Base-by-base conservation (phyloP, 2,888 invertebrate species). In the Volucella inanis region DNA sequence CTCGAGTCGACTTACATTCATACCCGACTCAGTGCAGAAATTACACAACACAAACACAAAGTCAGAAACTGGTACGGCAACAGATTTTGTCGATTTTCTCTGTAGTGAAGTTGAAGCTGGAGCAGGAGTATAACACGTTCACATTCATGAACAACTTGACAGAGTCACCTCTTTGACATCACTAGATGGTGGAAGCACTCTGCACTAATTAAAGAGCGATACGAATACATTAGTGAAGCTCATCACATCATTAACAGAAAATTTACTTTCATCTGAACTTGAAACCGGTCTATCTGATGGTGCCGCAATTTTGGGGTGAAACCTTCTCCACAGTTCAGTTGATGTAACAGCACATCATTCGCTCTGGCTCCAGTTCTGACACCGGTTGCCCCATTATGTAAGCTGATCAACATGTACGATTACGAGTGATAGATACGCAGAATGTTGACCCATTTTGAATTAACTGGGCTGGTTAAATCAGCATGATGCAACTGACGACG, bases 251-350 rank as follows among this genome's bases (percentile, higher is more conserved):
- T 64, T 14, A 68, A 67, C 62, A 39, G 22, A 72, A 12, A 54
- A 64, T 61, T 71, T 49, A 70, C 79, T 84, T 82, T 77, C 55
- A 49, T 55, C 31, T 84, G 71, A 84, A 79, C 79, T 84, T 84
- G 84, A 84, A 67, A 72, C 65, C 57, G 50, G 50, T 11, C 22
- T 15, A 15, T 14, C 57, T 50, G 41, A 49, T 38, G 18, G 45
- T 71, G 76, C 47, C 11, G 59, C 31, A 74, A 82, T 82, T 55
- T 49, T 3, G 61, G 38, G 49, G 22, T 38, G 12, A 71, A 67
- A 78, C 70, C 59, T 68, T 49, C 61, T 68, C 55, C 67, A 54
- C 62, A 62, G 62, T 68, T 71, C 52, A 72, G 55, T 15, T 83
- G 77, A 67, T 38, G 72, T 54, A 83, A 82, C 52, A 52, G 31